These are phyloP conservation scores for Pyrgus malvae DNA, from an alignment of 2,888 invertebrate species.

Conservation along the genomic window DNA sequence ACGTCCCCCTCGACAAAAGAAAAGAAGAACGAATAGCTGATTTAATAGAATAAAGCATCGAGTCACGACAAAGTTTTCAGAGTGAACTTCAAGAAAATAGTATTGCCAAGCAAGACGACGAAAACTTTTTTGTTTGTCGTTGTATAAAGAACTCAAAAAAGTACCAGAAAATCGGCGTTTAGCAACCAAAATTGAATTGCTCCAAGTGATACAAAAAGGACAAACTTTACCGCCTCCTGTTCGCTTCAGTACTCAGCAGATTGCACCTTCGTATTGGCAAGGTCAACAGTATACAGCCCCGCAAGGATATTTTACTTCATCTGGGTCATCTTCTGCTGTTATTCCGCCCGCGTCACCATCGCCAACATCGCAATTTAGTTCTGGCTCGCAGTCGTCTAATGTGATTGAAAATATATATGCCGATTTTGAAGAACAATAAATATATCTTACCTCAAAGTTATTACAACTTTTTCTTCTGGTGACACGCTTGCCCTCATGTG, in stretches of 20 bases:
- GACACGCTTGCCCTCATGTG: slow-evolving; percentile 11
- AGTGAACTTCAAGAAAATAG: slow-evolving; percentile 36
- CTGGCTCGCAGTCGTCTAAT: slow-evolving; percentile 11
- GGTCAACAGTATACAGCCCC: slow-evolving; percentile 34
- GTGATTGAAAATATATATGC: slow-evolving; percentile 3
- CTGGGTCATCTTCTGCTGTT: slow-evolving; percentile 20
- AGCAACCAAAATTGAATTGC: slow-evolving; percentile 42
- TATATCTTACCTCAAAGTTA: slow-evolving; percentile 12
- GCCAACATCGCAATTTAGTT: slow-evolving; percentile 17
- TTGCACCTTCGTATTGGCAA: slow-evolving; percentile 30
- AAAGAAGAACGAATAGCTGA: slow-evolving; percentile 37
- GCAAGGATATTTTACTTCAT: slow-evolving; percentile 40
- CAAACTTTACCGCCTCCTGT: slow-evolving; percentile 36
- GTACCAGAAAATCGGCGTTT: slow-evolving; percentile 41
- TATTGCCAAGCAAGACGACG: slow-evolving; percentile 41
- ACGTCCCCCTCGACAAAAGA: slow-evolving; percentile 1
- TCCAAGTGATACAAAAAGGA: slow-evolving; percentile 36
- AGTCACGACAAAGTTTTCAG: slow-evolving; percentile 30
- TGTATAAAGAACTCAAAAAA: slow-evolving; percentile 38
- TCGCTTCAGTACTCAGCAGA: slow-evolving; percentile 38
- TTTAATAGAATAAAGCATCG: slow-evolving; percentile 40
- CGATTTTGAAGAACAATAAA: slow-evolving; percentile 7
- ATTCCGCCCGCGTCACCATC: slow-evolving; percentile 13
- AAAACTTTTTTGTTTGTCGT: slow-evolving; percentile 45
- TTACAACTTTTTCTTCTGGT: slow-evolving; percentile 12